A percentile compares a stretch with the other conserved stretches of the same genome.
phyloP scores from a whole-genome alignment of 2,113 vertebrate genomes.

The Phalacrocorax brasilianus region DNA sequence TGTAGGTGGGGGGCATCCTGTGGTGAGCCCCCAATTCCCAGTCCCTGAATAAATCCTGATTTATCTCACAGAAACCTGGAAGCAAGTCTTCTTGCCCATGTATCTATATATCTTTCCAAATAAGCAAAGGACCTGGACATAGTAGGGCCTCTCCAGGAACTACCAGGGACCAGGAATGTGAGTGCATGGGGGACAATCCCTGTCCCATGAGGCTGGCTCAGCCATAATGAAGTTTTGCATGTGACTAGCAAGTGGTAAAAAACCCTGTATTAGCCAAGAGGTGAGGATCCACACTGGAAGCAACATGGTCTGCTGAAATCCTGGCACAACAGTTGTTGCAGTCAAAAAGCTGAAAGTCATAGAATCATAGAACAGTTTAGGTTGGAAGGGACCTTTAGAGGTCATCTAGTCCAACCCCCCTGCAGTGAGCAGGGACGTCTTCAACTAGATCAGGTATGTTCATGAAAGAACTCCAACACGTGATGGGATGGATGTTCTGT shows the following conservation, averaged over 20 bases:
- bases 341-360: not conserved
- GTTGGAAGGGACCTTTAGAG: too few species aligned
- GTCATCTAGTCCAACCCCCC: too few species aligned
- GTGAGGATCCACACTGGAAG: not conserved
- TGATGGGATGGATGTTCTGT: not conserved
- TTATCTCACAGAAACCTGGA: not conserved
- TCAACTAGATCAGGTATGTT: not conserved
- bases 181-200: not conserved
- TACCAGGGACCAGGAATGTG: not conserved
- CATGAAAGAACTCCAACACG: too few species aligned
- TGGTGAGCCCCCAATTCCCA: not conserved
- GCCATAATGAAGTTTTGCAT: not conserved
- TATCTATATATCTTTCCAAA: not conserved
- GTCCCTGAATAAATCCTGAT: not conserved
- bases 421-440: too few species aligned
- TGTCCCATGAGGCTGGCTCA: not conserved
- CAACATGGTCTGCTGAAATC: not conserved
- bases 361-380: too few species aligned
- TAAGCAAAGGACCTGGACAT: not conserved
- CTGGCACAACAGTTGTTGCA: not conserved
- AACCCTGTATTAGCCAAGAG: not conserved
- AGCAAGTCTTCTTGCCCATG: not conserved
- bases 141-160: not conserved
- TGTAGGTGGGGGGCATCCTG: not conserved
- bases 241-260: not conserved